Evolutionary conservation across 2,797 vertebrate genomes (phyloP).

Genomic region (Catamblyrhynchus diadema): DNA sequence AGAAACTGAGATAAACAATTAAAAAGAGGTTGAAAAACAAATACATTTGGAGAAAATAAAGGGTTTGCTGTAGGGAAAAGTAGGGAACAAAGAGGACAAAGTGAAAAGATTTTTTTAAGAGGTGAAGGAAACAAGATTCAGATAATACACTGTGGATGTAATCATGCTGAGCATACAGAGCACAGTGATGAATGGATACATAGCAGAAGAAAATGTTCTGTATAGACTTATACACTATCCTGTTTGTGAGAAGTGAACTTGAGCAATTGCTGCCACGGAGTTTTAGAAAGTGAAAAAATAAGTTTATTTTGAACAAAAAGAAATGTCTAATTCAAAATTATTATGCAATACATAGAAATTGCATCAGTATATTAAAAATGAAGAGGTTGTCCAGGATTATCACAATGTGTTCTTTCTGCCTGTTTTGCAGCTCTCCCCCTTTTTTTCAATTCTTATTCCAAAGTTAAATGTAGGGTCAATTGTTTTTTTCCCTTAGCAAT

Average conservation of each 20-base stretch:
- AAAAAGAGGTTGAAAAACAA: background rate
- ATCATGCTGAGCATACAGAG: background rate
- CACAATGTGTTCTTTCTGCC: background rate
- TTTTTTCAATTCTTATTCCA: background rate
- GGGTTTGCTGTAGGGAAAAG: background rate
- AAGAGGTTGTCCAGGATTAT: background rate
- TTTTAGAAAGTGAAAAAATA: background rate
- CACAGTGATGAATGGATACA: background rate
- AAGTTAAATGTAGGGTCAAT: background rate
- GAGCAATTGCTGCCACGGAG: background rate
- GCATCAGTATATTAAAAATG: background rate
- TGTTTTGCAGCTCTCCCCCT: background rate
- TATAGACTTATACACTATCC: background rate
- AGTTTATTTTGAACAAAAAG: background rate
- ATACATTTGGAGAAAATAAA: background rate
- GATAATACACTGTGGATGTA: background rate
- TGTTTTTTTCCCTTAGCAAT: conserved; percentile 13
- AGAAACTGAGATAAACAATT: background rate
- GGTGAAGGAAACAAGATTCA: background rate
- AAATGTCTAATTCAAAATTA: background rate
- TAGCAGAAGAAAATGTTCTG: background rate
- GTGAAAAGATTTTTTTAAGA: background rate
- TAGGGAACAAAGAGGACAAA: background rate
- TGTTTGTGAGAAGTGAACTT: background rate
- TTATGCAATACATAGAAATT: background rate